Conservation (phyloP, 2,888 invertebrate genomes). For the Hedychridium roseum region DNA sequence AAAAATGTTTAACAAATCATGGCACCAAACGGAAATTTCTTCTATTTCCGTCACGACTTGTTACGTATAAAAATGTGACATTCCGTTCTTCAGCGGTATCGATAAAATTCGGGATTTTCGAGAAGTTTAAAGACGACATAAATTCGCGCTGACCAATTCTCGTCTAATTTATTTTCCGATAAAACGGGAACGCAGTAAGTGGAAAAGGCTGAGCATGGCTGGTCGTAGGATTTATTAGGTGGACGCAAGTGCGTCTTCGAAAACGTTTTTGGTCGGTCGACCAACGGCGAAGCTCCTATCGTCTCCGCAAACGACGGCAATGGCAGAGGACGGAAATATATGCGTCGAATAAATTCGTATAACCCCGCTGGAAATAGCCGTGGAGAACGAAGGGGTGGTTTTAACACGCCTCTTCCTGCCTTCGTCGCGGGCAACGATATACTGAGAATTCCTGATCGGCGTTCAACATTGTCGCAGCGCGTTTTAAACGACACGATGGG, state of each 20-base stretch:
- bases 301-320: conserved; percentile 11
- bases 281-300: conserved; percentile 1
- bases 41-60: too few relatives aligned
- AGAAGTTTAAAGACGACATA: too few relatives aligned
- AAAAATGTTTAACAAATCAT: too few relatives aligned
- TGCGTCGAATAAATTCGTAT: conserved; percentile 19
- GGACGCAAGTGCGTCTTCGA: conserved; percentile 40
- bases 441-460: conserved; percentile 24
- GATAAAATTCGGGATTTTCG: too few relatives aligned
- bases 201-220: conserved; percentile 19
- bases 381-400: conserved; percentile 4
- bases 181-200: conserved; percentile 34
- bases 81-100: too few relatives aligned
- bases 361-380: conserved; percentile 7
- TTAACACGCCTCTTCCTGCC: conserved; percentile 1
- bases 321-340: conserved; percentile 12
- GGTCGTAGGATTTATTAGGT: conserved; percentile 46
- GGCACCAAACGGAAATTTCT: too few relatives aligned
- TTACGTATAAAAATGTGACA: too few relatives aligned
- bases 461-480: too few relatives aligned
- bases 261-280: conserved; percentile 28
- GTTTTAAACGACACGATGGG: too few relatives aligned
- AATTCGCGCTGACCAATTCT: too few relatives aligned
- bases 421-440: conserved; percentile 5
- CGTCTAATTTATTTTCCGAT: conserved; percentile 36